phyloP scores from a whole-genome alignment of 2,888 invertebrate genomes.

The Phanerotoma sp. region DNA sequence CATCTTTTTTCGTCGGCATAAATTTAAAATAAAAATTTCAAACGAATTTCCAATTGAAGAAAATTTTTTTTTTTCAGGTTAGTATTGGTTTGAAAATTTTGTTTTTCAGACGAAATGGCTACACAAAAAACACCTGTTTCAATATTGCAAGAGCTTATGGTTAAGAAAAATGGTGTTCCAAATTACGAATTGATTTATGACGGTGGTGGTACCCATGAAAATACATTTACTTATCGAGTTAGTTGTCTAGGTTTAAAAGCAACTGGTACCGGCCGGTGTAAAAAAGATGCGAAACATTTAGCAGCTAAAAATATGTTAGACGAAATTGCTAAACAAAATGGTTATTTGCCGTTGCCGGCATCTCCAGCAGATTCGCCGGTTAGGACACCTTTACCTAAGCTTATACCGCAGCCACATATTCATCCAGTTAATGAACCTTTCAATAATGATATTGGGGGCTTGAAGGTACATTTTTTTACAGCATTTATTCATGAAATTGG shows the following conservation, averaged over 20 bases:
- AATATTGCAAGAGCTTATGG: conserved; percentile 68
- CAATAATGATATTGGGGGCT: conserved; percentile 49
- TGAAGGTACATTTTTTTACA: conserved; percentile 39
- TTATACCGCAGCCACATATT: conserved; percentile 34
- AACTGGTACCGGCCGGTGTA: conserved; percentile 53
- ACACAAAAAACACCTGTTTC: conserved; percentile 68
- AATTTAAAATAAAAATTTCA: too few relatives aligned
- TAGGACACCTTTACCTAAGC: conserved; percentile 38
- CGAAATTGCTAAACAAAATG: conserved; percentile 43
- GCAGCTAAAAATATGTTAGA: conserved; percentile 55
- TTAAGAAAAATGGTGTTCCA: conserved; percentile 59
- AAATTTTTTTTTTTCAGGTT: too few relatives aligned
- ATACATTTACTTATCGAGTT: conserved; percentile 53
- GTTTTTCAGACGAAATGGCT: too few relatives aligned
- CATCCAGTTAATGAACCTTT: conserved; percentile 42
- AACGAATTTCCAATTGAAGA: too few relatives aligned
- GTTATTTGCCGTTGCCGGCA: conserved; percentile 45
- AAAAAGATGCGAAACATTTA: conserved; percentile 57
- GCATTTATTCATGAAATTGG: too few relatives aligned
- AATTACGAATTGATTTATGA: conserved; percentile 59
- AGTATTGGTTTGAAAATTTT: too few relatives aligned
- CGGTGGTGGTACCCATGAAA: conserved; percentile 53
- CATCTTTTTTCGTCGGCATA: too few relatives aligned
- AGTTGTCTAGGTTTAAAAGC: conserved; percentile 46
- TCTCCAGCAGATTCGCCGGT: conserved; percentile 44